Evolutionary conservation across 2,113 vertebrate genomes (phyloP).

Genomic region (Neolamprologus tretocephalus): DNA sequence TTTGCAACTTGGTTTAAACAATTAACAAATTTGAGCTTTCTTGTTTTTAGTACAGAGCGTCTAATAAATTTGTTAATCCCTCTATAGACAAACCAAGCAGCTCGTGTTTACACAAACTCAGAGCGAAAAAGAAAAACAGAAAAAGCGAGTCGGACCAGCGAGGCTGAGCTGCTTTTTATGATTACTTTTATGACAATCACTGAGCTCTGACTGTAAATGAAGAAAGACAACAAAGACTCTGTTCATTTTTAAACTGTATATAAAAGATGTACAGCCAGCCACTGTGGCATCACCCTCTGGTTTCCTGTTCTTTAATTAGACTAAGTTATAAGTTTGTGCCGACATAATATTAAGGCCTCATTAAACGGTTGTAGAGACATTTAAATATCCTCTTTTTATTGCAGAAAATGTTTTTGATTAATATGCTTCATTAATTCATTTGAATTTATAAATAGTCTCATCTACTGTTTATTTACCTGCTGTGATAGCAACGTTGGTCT

Average conservation of each 20-base stretch:
- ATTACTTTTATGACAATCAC: background rate
- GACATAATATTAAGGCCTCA: background rate
- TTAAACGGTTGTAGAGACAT: background rate
- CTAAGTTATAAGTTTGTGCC: background rate
- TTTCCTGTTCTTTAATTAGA: background rate
- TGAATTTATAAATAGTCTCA: background rate
- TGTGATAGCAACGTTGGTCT: background rate
- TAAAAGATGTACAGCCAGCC: background rate
- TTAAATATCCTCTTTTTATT: background rate
- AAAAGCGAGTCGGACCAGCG: background rate
- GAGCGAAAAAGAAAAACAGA: background rate
- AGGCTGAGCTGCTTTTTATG: background rate
- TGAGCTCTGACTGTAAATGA: background rate
- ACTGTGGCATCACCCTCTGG: background rate
- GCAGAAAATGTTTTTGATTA: background rate
- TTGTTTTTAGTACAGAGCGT: background rate
- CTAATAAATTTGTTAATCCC: background rate
- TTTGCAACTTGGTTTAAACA: background rate
- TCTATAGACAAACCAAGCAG: background rate
- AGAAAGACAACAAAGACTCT: background rate
- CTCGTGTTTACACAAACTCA: background rate
- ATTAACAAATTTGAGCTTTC: background rate
- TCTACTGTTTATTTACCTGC: background rate
- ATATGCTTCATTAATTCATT: background rate
- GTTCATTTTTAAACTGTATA: background rate